Evolutionary conservation across 2,113 vertebrate species (phyloP), one percentile per base, ranked within the genome.

Genomic region (Chionis minor): DNA sequence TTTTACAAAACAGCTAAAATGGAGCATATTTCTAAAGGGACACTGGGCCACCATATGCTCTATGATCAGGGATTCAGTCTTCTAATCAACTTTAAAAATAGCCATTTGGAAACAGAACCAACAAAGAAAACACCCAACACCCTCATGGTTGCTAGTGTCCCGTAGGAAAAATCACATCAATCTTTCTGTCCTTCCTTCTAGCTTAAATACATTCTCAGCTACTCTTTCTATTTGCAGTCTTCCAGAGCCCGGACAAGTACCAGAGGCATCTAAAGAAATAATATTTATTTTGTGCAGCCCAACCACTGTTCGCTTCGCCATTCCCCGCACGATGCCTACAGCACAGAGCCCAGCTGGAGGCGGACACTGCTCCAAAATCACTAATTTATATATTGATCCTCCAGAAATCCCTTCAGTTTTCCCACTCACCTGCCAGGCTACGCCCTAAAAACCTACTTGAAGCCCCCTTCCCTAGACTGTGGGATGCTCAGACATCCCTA

Each of bases 211-310:
- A 73, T 38, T 51, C 73, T 66, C 83, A 80, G 81, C 74, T 58
- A 45, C 32, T 84, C 52, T 61, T 51, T 69, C 45, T 83, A 38
- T 32, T 40, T 77, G 44, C 45, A 95, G 73, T 51, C 56, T 92
- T 94, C 80, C 78, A 73, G 87, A 88, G 70, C 33, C 42, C 81
- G 27, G 88, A 90, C 22, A 88, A 78, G 71, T 14, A 81, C 33
- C 74, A 92, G 84, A 93, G 28, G 33, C 92, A 93, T 20, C 72
- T 78, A 78, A 86, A 81, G 55, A 78, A 94, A 59, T 65, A 93
- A 56, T 58, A 93, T 65, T 86, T 93, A 75, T 22, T 71, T 70
- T 74, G 20, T 51, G 70, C 62, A 74, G 45, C 20, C 66, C 81
- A 81, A n/a, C 9, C 17, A 63, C 44, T 40, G 13, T 10, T 86